Base-by-base conservation (phyloP, 2,797 vertebrate genomes). In the Amphiprion clarkii region DNA sequence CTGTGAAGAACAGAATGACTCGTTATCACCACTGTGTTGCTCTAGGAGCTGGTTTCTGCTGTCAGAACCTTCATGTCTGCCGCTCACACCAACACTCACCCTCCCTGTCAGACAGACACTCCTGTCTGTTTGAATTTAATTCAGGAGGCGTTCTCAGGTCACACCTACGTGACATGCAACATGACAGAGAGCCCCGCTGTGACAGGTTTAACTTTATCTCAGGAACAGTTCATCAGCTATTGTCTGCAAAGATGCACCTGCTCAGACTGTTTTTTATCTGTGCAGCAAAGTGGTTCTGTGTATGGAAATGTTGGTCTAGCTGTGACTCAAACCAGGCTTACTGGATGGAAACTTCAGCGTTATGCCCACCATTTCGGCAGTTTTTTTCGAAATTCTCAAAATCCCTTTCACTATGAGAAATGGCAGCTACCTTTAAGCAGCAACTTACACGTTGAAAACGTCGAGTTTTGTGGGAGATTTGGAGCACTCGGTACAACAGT, bases 61-160 rank as follows among this genome's bases (percentile, higher is more conserved):
- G 82, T 86, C 74, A 68, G 61, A 68, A 71, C 19, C 31, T 64
- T 46, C 78, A 19, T 51, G 36, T 64, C 51, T 55, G 58, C 39
- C 1, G 21, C 31, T 19, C 7, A 7, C 33, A 36, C 7, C 33
- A 36, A 67, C 68, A 27, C 12, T 10, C 31, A 1, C 5, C n/a
- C 51, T 48, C 33, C 52, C 19, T 46, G 64, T 59, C 19, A 10
- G 11, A 74, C 71, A 60, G 16, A 59, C 63, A 7, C 63, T 4
- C 55, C 36, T 71, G 76, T 67, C 81, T 21, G 51, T 29, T 60
- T 73, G 49, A 60, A 67, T 82, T n/a, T 12, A n/a, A 1, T 81
- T 29, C 33, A 36, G 7, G 8, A 36, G 33, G 33, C 1, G 33
- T 5, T 40, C 8, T 67, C 27, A 56, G 70, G 56, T 73, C 74